Evolutionary conservation across 1,140 invertebrate species (phyloP).

Genomic region (Calephelis virginiensis): DNA sequence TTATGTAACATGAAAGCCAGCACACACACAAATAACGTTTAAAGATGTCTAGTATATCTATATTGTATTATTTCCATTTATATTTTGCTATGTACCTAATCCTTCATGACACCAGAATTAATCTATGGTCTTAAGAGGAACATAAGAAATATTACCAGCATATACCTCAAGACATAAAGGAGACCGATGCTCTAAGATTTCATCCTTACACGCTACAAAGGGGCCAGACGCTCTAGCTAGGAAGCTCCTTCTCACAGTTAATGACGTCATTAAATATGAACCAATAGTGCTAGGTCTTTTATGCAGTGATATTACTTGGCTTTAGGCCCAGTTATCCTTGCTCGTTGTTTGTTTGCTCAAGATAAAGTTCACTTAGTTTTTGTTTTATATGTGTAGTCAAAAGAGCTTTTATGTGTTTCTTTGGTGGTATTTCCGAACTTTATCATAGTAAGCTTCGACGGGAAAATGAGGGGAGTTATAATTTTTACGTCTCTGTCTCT

Average conservation of each 20-base stretch:
- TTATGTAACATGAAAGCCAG: too few species aligned
- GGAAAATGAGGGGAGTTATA: too few species aligned
- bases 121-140: not conserved
- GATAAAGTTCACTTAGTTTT: not conserved
- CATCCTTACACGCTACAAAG: conserved; percentile 48
- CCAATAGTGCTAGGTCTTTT: conserved; percentile 40
- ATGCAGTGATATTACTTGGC: conserved; percentile 39
- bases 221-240: conserved; percentile 37
- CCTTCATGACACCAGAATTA: too few species aligned
- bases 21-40: too few species aligned
- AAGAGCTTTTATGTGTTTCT: too few species aligned
- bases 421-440: too few species aligned
- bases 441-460: too few species aligned
- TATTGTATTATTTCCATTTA: too few species aligned
- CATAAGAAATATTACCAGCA: not conserved
- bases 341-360: conserved; percentile 4
- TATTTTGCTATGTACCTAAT: too few species aligned
- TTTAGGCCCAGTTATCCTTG: conserved; percentile 27
- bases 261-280: conserved; percentile 76
- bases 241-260: conserved; percentile 56
- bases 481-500: too few species aligned
- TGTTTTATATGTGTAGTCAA: too few species aligned
- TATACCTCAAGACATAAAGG: conserved; percentile 9
- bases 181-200: conserved; percentile 8
- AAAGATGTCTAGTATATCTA: too few species aligned